Conservation (phyloP, 2,888 invertebrate genomes). For the Lampropteryx suffumata region DNA sequence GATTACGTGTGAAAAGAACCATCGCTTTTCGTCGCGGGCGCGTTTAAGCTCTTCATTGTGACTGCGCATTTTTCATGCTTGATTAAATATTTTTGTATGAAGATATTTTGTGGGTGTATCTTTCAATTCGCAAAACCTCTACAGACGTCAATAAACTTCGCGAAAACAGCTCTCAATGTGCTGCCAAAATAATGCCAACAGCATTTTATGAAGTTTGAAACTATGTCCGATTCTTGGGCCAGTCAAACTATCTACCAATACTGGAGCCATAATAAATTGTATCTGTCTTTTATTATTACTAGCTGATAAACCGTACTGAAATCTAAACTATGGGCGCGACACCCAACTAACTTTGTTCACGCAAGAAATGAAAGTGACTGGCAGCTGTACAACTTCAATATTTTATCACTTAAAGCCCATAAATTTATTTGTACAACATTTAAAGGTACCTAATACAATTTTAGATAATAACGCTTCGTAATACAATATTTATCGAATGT, state of each 20-base stretch:
- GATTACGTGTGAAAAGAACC: constrained; percentile 78
- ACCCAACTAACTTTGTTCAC: constrained; percentile 65
- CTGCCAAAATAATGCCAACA: constrained; percentile 5
- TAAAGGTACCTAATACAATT: constrained; percentile 17
- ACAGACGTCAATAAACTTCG: constrained; percentile 9
- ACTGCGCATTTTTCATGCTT: constrained; percentile 58
- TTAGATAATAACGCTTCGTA: constrained; percentile 14
- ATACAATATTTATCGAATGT: too few species aligned
- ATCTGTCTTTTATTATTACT: constrained; percentile 36
- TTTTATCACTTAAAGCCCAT: constrained; percentile 26
- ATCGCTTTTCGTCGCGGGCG: constrained; percentile 54
- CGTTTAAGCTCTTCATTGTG: constrained; percentile 61
- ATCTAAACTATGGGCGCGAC: constrained; percentile 50
- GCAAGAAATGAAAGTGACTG: constrained; percentile 77
- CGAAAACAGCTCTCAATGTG: not conserved
- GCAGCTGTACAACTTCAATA: constrained; percentile 43
- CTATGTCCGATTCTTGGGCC: constrained; percentile 5
- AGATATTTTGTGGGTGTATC: constrained; percentile 7
- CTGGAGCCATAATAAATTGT: constrained; percentile 38
- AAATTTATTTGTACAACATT: constrained; percentile 32
- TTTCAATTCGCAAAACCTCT: constrained; percentile 14
- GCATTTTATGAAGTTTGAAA: constrained; percentile 2
- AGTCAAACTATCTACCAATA: constrained; percentile 34
- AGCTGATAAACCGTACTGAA: constrained; percentile 38
- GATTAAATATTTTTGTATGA: constrained; percentile 45